Percentiles rank a stretch among this genome's conserved stretches.
Evolutionary conservation across 2,797 vertebrate genomes (phyloP).

Genomic region (Pipistrellus pipistrellus): DNA sequence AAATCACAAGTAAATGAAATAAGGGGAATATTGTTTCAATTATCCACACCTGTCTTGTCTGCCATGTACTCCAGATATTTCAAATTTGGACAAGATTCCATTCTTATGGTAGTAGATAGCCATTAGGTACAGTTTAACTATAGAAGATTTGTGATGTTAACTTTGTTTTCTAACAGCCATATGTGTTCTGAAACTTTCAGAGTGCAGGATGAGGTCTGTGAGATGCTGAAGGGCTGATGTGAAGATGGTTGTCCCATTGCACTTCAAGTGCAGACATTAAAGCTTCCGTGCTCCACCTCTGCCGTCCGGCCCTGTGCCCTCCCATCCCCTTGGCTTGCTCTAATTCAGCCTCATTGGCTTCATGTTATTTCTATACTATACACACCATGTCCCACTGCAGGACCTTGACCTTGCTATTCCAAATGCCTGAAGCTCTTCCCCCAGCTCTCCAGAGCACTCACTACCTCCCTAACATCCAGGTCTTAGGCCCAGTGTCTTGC

Average conservation of each 20-base stretch:
- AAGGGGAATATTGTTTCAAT: not conserved
- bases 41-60: not conserved
- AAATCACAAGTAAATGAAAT: constrained; percentile 2
- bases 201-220: not conserved
- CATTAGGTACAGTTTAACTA: not conserved
- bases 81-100: not conserved
- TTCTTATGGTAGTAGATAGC: not conserved
- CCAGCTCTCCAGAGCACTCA: not conserved
- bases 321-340: not conserved
- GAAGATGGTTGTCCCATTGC: not conserved
- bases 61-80: not conserved
- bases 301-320: not conserved
- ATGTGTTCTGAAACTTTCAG: not conserved
- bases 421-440: not conserved
- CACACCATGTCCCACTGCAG: too few species aligned
- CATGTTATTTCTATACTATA: not conserved
- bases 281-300: not conserved
- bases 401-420: not conserved
- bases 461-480: not conserved
- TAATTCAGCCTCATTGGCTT: not conserved
- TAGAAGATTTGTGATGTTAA: not conserved
- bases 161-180: not conserved
- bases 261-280: not conserved
- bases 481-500: not conserved
- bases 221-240: not conserved